Evolutionary conservation across 2,113 vertebrate genomes (phyloP).

Genomic region (Paracanthobrama guichenoti): DNA sequence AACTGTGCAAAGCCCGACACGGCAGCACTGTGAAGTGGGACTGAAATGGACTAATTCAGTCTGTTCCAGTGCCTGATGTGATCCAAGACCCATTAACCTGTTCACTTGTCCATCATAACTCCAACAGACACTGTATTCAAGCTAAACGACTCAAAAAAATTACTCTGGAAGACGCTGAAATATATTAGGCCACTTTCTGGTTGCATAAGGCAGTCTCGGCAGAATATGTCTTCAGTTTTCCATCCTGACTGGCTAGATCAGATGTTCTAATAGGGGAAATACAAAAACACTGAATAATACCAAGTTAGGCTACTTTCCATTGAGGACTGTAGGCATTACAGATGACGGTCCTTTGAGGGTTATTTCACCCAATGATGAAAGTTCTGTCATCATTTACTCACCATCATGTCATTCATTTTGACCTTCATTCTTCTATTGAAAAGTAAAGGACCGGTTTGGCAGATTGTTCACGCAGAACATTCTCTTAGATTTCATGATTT

Average conservation of each 20-base stretch:
- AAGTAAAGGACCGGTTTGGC: too few species aligned
- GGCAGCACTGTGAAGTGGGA: not conserved
- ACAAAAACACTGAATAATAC: constrained; percentile 11
- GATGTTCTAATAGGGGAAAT: constrained; percentile 30
- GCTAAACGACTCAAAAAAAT: not conserved
- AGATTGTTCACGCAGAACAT: too few species aligned
- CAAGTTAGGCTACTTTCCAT: not conserved
- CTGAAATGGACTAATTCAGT: not conserved
- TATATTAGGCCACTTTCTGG: constrained; percentile 1
- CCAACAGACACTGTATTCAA: not conserved
- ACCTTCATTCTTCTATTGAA: too few species aligned
- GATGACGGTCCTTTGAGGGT: too few species aligned
- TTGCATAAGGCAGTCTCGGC: constrained; percentile 20
- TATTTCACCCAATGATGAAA: too few species aligned
- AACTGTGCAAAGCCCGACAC: not conserved
- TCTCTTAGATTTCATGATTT: not conserved
- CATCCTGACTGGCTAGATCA: constrained; percentile 36
- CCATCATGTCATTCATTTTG: too few species aligned
- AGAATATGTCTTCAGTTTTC: constrained; percentile 22
- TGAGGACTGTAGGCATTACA: not conserved
- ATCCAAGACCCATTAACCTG: not conserved
- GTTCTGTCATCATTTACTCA: too few species aligned
- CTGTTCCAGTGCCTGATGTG: not conserved
- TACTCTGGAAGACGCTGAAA: not conserved
- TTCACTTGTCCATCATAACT: constrained; percentile 28